A percentile compares a stretch with the other conserved stretches of the same genome.
phyloP scores from a whole-genome alignment of 2,888 invertebrate species.

The Netelia melanura region DNA sequence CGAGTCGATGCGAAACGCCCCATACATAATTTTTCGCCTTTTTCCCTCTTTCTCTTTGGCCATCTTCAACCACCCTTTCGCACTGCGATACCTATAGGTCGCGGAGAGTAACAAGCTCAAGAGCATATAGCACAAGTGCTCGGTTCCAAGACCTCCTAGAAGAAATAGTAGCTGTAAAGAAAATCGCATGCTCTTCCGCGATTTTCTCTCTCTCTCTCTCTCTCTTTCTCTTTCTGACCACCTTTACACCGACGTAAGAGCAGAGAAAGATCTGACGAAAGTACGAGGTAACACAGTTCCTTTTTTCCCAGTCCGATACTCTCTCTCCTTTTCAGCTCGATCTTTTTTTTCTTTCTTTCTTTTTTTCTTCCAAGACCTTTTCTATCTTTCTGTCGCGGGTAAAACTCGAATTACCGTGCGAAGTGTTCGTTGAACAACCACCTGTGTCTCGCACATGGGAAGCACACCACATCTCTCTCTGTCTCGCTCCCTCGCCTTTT shows the following conservation, averaged over 20 bases:
- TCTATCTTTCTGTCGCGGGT: constrained; percentile 37
- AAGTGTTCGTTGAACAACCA: constrained; percentile 58
- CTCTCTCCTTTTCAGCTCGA: constrained; percentile 31
- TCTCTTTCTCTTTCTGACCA: constrained; percentile 28
- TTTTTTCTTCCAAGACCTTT: constrained; percentile 43
- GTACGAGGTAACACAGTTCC: constrained; percentile 33
- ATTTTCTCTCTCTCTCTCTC: constrained; percentile 10
- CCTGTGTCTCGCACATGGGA: constrained; percentile 49
- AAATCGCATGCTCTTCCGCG: constrained; percentile 61
- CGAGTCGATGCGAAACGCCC: neutral
- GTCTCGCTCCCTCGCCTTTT: neutral
- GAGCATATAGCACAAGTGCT: constrained; percentile 59
- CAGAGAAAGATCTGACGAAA: constrained; percentile 47
- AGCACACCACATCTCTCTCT: neutral
- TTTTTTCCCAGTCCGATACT: constrained; percentile 34
- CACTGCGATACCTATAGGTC: constrained; percentile 21
- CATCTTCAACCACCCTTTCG: constrained; percentile 33
- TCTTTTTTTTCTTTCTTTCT: constrained; percentile 19
- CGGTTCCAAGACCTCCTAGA: constrained; percentile 58
- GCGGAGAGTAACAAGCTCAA: constrained; percentile 35
- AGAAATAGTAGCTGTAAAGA: constrained; percentile 69
- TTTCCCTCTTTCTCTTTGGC: constrained; percentile 39
- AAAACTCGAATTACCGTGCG: constrained; percentile 66
- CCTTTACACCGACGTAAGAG: constrained; percentile 34
- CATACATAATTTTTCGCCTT: constrained; percentile 1